A percentile compares a stretch with the other conserved stretches of the same genome.
These are phyloP conservation scores for Phymastichus coffea DNA, from an alignment of 1,140 invertebrate species.

Conservation along the genomic window DNA sequence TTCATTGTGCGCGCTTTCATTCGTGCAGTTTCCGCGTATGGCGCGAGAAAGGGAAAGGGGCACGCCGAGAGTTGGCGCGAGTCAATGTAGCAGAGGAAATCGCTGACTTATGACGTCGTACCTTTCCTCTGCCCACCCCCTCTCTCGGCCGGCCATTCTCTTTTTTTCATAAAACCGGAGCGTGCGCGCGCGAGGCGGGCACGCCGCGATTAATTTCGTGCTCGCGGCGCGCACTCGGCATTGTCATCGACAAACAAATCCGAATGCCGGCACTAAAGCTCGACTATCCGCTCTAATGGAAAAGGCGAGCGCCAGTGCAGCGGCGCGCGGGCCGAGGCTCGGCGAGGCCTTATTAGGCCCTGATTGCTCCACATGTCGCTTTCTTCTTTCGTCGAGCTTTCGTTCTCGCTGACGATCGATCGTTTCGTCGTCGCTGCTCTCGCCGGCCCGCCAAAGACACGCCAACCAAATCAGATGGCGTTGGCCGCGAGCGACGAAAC, in stretches of 20 bases:
- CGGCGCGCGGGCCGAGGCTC: too few species aligned
- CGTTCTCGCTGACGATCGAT: too few species aligned
- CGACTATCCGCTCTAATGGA: slow-evolving; percentile 34
- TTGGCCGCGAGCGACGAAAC: too few species aligned
- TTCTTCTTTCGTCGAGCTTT: too few species aligned
- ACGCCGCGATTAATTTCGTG: slow-evolving; percentile 44
- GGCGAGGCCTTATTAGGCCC: too few species aligned
- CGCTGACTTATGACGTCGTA: slow-evolving; percentile 31
- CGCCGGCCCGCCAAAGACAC: too few species aligned
- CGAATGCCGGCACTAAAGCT: slow-evolving; percentile 37
- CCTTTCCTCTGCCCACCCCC: neutral
- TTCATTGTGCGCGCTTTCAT: slow-evolving; percentile 34
- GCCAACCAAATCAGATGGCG: too few species aligned
- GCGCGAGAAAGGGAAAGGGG: neutral
- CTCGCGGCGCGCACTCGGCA: slow-evolving; percentile 29
- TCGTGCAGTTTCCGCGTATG: neutral
- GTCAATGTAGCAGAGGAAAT: slow-evolving; percentile 29
- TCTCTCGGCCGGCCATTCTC: neutral
- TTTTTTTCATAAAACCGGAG: neutral
- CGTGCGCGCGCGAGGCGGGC: neutral
- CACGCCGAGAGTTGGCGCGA: slow-evolving; percentile 18
- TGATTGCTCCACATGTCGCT: too few species aligned
- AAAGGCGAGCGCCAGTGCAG: slow-evolving; percentile 10
- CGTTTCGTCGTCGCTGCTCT: too few species aligned
- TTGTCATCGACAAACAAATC: slow-evolving; percentile 41